Evolutionary conservation across 2,888 invertebrate species (phyloP).

Genomic region (Oscheius sp.): DNA sequence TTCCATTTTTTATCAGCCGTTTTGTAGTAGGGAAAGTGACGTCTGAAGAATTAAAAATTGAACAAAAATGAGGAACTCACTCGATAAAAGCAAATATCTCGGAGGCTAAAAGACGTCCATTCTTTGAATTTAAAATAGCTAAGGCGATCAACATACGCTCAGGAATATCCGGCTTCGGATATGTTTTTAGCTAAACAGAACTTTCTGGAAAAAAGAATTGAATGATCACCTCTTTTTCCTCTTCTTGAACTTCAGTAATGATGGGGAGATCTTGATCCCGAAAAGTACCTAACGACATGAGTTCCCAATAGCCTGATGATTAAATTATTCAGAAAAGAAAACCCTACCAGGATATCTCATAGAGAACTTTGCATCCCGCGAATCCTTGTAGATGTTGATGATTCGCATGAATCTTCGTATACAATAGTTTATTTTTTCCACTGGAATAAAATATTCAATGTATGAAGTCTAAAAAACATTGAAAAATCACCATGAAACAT

Average conservation of each 20-base stretch:
- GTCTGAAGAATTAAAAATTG: background rate
- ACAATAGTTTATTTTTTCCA: background rate
- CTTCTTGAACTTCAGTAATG: background rate
- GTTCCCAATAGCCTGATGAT: background rate
- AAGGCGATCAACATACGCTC: background rate
- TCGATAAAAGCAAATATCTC: conserved; percentile 11
- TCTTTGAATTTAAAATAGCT: background rate
- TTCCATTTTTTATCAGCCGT: conserved; percentile 16
- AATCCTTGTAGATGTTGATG: background rate
- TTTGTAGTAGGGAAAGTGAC: conserved; percentile 2
- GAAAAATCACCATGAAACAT: background rate
- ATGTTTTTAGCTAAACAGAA: background rate
- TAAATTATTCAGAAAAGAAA: background rate
- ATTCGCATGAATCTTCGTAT: background rate
- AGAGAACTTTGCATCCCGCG: background rate
- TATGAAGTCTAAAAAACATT: background rate
- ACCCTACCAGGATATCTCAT: conserved; percentile 1
- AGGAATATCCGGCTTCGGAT: background rate
- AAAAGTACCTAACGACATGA: background rate
- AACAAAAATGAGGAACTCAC: background rate
- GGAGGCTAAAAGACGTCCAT: conserved; percentile 2
- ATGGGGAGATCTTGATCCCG: background rate
- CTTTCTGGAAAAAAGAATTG: background rate
- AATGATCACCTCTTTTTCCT: background rate
- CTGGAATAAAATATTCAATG: conserved; percentile 1